Percentiles rank a stretch among this genome's conserved stretches.
These are phyloP conservation scores for Phenacoccus solenopsis DNA, from an alignment of 1,140 invertebrate genomes.

Conservation along the genomic window DNA sequence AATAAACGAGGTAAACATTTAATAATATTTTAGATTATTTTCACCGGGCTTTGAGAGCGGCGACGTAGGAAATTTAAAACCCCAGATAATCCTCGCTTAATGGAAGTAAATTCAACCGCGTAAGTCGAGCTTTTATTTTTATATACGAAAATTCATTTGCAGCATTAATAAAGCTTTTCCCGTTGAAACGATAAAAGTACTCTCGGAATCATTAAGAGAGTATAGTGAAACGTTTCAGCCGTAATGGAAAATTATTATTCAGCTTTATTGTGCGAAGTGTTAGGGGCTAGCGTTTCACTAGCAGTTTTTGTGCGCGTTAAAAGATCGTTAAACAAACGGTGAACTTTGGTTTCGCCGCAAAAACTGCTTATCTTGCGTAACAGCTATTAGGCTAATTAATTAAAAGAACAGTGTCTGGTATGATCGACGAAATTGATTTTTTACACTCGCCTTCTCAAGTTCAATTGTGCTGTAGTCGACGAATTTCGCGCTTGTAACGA, in stretches of 20 bases:
- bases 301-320: neutral
- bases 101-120: neutral
- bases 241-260: neutral
- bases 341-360: neutral
- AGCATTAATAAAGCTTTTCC: neutral
- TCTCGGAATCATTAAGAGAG: neutral
- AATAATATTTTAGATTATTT: neutral
- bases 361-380: neutral
- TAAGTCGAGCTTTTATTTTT: neutral
- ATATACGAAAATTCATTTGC: neutral
- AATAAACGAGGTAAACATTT: neutral
- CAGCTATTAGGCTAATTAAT: neutral
- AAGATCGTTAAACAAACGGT: neutral
- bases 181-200: neutral
- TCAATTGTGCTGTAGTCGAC: no score
- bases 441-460: neutral
- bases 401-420: neutral
- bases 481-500: no score
- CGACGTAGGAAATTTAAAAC: neutral
- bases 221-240: neutral
- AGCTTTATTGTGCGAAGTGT: neutral
- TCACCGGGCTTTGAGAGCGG: neutral
- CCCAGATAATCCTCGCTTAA: neutral
- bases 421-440: neutral
- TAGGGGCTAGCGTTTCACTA: neutral